These are phyloP conservation scores for Hippocampus mohnikei DNA, from an alignment of 2,113 vertebrate species.

Conservation along the genomic window DNA sequence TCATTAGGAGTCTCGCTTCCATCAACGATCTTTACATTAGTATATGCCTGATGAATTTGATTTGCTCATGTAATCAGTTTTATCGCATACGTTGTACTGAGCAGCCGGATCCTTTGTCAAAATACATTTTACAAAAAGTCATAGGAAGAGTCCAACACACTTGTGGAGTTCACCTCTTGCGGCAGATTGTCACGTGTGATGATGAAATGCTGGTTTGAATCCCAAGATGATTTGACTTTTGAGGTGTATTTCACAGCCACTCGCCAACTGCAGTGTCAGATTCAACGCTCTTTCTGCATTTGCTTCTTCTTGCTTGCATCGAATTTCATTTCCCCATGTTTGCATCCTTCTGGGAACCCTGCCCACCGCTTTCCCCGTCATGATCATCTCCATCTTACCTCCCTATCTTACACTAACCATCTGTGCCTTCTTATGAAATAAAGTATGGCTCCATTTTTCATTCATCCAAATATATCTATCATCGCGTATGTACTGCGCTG, in stretches of 20 bases:
- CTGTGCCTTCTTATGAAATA: conserved; percentile 62
- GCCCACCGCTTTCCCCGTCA: conserved; percentile 28
- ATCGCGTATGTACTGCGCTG: conserved; percentile 28
- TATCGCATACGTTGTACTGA: too few species aligned
- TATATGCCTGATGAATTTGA: too few species aligned
- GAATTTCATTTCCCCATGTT: conserved; percentile 17
- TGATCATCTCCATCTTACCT: conserved; percentile 58
- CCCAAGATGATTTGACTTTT: too few species aligned
- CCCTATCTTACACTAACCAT: conserved; percentile 55
- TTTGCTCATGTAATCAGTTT: too few species aligned
- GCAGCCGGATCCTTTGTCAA: too few species aligned
- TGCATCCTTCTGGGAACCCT: conserved; percentile 9
- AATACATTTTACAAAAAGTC: too few species aligned
- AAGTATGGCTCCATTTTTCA: conserved; percentile 64
- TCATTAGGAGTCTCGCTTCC: too few species aligned
- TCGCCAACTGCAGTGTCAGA: background rate
- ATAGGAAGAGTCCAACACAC: too few species aligned
- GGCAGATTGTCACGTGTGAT: too few species aligned
- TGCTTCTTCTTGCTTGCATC: conserved; percentile 31
- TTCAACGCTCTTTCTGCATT: background rate
- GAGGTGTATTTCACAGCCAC: background rate
- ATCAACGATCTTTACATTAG: too few species aligned
- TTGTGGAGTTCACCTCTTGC: too few species aligned
- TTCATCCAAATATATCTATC: conserved; percentile 62
- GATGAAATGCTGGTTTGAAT: too few species aligned